These are phyloP conservation scores for Melopsittacus undulatus DNA, from an alignment of 2,797 vertebrate species.

Conservation along the genomic window DNA sequence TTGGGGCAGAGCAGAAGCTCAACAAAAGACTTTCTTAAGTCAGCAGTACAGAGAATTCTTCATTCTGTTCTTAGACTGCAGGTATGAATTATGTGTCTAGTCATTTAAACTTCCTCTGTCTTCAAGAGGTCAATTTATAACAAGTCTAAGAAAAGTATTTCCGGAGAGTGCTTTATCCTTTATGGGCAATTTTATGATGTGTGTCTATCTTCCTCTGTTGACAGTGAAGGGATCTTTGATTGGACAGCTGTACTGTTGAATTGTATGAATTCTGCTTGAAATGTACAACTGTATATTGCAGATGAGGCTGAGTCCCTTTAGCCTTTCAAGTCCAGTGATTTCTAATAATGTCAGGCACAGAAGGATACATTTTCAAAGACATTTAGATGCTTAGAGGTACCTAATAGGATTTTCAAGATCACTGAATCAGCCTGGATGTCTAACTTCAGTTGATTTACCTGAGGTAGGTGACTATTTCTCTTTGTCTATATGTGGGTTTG, in stretches of 20 bases:
- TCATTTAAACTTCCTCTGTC: background rate
- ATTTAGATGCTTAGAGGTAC: background rate
- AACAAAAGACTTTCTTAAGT: background rate
- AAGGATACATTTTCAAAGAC: background rate
- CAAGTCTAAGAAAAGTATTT: background rate
- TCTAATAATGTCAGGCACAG: background rate
- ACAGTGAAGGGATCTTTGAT: background rate
- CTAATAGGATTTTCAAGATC: conserved; percentile 6
- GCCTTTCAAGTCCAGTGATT: background rate
- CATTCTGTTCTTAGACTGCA: background rate
- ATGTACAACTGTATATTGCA: background rate
- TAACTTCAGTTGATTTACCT: background rate
- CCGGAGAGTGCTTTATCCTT: conserved; percentile 8
- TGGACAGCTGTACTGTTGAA: background rate
- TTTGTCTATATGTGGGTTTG: background rate
- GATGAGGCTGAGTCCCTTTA: background rate
- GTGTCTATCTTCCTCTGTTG: background rate
- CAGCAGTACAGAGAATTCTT: background rate
- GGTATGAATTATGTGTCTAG: background rate
- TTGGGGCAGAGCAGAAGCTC: background rate
- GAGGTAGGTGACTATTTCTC: background rate
- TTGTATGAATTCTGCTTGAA: background rate
- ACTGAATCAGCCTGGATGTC: background rate
- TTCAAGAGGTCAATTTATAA: conserved; percentile 30
- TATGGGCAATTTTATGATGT: conserved; percentile 22